Percentiles rank a stretch among this genome's conserved stretches.
phyloP scores from a whole-genome alignment of 2,113 vertebrate genomes.

The Peucedramus taeniatus region DNA sequence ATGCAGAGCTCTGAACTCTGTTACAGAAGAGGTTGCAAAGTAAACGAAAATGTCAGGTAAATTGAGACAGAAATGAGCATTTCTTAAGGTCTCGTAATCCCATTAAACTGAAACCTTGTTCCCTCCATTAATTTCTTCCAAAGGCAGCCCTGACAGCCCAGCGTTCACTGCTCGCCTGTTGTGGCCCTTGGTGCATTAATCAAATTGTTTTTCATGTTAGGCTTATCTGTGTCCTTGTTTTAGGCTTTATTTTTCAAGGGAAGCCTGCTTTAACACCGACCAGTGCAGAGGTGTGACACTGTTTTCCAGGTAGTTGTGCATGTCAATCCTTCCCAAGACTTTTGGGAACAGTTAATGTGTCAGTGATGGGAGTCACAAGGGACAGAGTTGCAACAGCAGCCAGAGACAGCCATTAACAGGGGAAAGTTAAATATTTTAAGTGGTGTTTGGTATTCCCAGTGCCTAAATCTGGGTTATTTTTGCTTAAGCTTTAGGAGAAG shows the following conservation, averaged over 20 bases:
- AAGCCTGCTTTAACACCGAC: background rate
- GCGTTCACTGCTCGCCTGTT: background rate
- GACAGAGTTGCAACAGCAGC: background rate
- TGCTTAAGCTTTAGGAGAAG: background rate
- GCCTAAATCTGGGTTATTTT: background rate
- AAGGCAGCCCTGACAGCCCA: background rate
- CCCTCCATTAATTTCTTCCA: background rate
- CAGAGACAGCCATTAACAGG: background rate
- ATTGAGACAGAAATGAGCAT: background rate
- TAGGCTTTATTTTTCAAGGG: background rate
- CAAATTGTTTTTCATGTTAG: background rate
- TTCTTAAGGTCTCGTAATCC: background rate
- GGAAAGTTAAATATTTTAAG: background rate
- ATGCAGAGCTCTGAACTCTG: background rate
- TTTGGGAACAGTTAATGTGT: background rate
- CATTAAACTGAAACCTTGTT: background rate
- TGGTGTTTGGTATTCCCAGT: background rate
- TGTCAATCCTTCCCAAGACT: background rate
- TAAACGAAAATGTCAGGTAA: background rate
- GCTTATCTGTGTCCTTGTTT: conserved; percentile 5
- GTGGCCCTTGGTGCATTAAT: conserved; percentile 3
- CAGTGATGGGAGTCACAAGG: background rate
- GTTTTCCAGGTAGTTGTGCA: background rate
- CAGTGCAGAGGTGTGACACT: background rate
- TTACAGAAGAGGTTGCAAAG: background rate